These are phyloP conservation scores for Cephus pulcher DNA, from an alignment of 2,888 invertebrate species.

Conservation along the genomic window DNA sequence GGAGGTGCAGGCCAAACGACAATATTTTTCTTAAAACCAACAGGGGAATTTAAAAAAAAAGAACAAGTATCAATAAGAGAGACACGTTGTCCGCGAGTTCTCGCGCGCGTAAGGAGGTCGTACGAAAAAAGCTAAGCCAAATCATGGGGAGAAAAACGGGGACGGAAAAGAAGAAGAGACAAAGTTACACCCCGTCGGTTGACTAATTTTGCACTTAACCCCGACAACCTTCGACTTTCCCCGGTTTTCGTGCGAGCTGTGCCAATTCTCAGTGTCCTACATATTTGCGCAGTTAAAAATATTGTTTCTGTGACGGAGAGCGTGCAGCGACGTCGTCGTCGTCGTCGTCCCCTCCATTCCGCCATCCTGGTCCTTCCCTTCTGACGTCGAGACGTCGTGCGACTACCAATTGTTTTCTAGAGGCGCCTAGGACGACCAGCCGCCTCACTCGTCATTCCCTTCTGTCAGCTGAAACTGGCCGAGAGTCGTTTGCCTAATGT, in stretches of 20 bases:
- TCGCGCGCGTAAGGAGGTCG: not conserved
- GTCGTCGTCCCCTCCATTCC: not conserved
- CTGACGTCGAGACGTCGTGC: not conserved
- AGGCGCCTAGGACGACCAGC: not conserved
- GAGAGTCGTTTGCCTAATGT: not conserved
- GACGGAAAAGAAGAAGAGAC: not conserved
- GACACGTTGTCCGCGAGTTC: not conserved
- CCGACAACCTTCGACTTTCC: constrained; percentile 9
- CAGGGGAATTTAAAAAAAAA: not conserved
- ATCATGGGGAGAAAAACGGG: not conserved
- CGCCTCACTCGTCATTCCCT: not conserved
- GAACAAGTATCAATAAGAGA: not conserved
- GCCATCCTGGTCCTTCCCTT: not conserved
- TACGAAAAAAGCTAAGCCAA: not conserved
- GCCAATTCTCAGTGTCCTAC: constrained; percentile 25
- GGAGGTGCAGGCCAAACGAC: not conserved
- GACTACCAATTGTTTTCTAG: constrained; percentile 1
- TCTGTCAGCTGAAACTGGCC: not conserved
- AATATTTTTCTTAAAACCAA: not conserved
- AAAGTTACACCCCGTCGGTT: not conserved
- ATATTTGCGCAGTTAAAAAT: constrained; percentile 37
- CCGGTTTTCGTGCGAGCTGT: constrained; percentile 1
- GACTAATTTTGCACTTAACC: constrained; percentile 9
- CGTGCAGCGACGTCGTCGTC: not conserved
- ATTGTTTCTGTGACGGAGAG: constrained; percentile 24